A percentile compares a stretch with the other conserved stretches of the same genome.
These are phyloP conservation scores for Tinamus guttatus DNA, from an alignment of 2,113 vertebrate species.

Conservation along the genomic window DNA sequence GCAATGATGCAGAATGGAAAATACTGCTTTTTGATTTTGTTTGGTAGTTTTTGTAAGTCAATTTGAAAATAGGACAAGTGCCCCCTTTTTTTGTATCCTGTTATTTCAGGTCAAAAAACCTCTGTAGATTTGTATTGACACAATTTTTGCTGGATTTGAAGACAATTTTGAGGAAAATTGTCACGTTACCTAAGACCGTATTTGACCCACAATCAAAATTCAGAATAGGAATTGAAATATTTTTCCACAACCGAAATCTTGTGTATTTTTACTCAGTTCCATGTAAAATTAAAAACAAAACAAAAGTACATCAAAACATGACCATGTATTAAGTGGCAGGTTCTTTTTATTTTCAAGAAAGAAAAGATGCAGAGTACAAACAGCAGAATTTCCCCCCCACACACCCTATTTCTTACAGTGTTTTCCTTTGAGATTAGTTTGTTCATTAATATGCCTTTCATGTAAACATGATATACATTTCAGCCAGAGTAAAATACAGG, in stretches of 20 bases:
- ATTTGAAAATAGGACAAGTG: not conserved
- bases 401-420: not conserved
- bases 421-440: not conserved
- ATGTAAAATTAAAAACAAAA: not conserved
- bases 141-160: not conserved
- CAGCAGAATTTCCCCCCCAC: rapidly evolving
- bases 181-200: not conserved
- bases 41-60: not conserved
- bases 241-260: not conserved
- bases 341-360: not conserved
- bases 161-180: not conserved
- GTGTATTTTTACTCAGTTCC: not conserved
- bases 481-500: slow-evolving; percentile 32
- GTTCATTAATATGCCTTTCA: not conserved
- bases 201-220: not conserved
- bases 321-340: rapidly evolving
- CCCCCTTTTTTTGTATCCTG: not conserved
- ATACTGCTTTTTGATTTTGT: not conserved
- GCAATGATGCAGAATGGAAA: not conserved
- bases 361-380: not conserved
- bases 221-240: not conserved
- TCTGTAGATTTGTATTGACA: not conserved
- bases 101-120: not conserved
- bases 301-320: not conserved
- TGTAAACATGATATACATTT: not conserved